Base-by-base conservation (phyloP, 2,113 vertebrate genomes). In the Albula glossodonta region DNA sequence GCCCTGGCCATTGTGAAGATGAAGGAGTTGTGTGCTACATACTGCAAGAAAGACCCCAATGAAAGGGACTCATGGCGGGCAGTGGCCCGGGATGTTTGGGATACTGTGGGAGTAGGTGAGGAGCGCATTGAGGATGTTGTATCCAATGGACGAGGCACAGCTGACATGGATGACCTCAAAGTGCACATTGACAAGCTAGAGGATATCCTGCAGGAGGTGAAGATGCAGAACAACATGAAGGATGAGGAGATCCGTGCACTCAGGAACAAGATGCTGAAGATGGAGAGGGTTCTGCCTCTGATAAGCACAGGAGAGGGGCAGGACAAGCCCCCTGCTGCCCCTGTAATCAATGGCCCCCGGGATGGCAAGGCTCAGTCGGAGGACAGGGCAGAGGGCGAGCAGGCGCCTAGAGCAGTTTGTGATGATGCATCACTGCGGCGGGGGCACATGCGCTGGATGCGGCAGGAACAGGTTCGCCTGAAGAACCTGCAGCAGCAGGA, bases 1-100 rank as follows among this genome's bases (percentile, higher is more conserved):
- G 98, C 98, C 15, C 92, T 99, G 93, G 98, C 98, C 86, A 99
- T 99, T 31, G 98, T 99, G 7, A 99, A 99, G 92, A 98, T 99
- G 98, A 99, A 99, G 86, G 98, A 99, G 91, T 97, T 99, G 52
- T 99, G 97, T 88, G 95, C 96, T 52, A 96, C 97, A 92, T 99
- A 99, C 57, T 94, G 95, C 66, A 99, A 99, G 94, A 99, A 99
- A 83, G 98, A 99, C 87, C 98, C 97, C 31, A 99, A 99, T 0
- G 98, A 99, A 93, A 96, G 97, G 0, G 98, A 99, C 89, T 99
- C 98, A 0, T 99, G 98, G 98, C 95, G 97, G 88, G 98, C 98
- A 0, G 98, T 99, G 11, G 97, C 98, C 87, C 96, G 98, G 4
- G 98, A 99, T 53, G 98, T 99, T 82, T 99, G 98, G 98, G 98